These are phyloP conservation scores for Toxotes jaculatrix DNA, from an alignment of 2,113 vertebrate species.

Conservation along the genomic window DNA sequence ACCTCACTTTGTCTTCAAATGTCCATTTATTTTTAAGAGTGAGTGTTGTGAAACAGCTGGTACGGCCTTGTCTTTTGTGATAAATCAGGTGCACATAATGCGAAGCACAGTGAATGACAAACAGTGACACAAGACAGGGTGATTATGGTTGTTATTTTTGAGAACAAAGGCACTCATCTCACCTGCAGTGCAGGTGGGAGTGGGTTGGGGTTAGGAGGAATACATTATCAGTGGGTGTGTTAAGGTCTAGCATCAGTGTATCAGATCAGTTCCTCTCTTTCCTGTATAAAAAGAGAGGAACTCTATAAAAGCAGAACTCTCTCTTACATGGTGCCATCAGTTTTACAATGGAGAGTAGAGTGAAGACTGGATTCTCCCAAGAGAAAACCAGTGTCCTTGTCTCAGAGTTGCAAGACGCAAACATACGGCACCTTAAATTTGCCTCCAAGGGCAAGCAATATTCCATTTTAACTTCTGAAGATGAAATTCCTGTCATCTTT, in stretches of 20 bases:
- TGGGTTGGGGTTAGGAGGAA: conserved; percentile 21
- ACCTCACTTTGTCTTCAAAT: not conserved
- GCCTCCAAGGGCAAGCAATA: conserved; percentile 47
- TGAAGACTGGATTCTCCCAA: conserved; percentile 41
- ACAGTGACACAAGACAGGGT: conserved; percentile 8
- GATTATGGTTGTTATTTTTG: conserved; percentile 22
- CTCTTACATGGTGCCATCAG: conserved; percentile 9
- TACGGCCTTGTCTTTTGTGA: not conserved
- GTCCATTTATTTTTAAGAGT: not conserved
- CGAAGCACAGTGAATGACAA: conserved; percentile 16
- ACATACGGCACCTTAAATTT: conserved; percentile 46
- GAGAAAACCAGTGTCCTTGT: conserved; percentile 70
- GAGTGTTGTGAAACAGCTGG: not conserved
- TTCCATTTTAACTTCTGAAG: conserved; percentile 37
- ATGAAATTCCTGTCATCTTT: conserved; percentile 15
- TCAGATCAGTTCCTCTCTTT: conserved; percentile 31
- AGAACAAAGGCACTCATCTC: conserved; percentile 14
- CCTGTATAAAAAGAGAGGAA: no score
- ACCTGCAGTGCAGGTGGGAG: conserved; percentile 32
- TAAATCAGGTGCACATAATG: not conserved
- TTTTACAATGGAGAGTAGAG: conserved; percentile 38
- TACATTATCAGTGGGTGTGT: conserved; percentile 31
- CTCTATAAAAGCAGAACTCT: conserved; percentile 32
- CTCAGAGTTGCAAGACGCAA: conserved; percentile 41
- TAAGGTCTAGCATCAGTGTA: conserved; percentile 17